Conservation (phyloP, 2,113 vertebrate species). For the Alexandromys fortis region DNA sequence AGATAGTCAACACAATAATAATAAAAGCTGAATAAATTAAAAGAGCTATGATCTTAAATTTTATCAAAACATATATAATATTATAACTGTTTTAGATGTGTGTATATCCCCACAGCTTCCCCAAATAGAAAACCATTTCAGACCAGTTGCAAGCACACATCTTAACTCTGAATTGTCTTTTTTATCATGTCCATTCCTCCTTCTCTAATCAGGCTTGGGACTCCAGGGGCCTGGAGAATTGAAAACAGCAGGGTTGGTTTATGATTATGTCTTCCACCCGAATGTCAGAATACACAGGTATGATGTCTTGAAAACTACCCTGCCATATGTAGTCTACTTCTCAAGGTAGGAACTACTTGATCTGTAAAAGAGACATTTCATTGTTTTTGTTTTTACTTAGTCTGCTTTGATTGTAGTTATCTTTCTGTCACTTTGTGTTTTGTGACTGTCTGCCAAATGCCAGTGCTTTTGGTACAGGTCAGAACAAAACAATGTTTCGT, state of each 20-base stretch:
- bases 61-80: background rate
- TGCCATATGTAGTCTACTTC: accelerated
- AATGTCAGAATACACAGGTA: background rate
- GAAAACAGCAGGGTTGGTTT: accelerated
- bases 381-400: background rate
- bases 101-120: background rate
- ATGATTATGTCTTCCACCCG: background rate
- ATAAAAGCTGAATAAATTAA: background rate
- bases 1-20: background rate
- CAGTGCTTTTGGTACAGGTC: background rate
- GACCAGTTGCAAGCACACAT: background rate
- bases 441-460: background rate
- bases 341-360: background rate
- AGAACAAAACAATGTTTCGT: background rate
- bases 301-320: background rate
- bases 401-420: background rate
- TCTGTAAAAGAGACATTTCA: background rate
- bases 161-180: background rate
- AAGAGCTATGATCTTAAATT: background rate
- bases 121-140: background rate
- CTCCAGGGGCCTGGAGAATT: background rate
- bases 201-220: background rate
- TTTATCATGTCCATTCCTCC: no score
- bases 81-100: background rate
- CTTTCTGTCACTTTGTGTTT: background rate